These are phyloP conservation scores for Urophycis tenuis DNA, from an alignment of 2,797 vertebrate genomes.

Conservation along the genomic window DNA sequence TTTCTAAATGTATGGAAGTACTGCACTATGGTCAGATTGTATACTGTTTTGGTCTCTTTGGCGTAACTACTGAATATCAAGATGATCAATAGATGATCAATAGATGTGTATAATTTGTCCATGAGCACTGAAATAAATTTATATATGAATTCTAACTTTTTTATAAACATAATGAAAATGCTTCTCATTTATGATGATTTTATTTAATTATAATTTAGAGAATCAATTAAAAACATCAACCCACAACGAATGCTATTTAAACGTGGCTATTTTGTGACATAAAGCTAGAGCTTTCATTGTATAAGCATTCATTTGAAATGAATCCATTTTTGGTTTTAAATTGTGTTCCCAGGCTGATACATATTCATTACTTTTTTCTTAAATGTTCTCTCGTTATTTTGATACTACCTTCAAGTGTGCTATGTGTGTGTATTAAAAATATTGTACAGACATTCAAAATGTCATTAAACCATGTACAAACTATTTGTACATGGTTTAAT, in stretches of 20 bases:
- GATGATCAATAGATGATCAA: neutral
- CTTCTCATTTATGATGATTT: neutral
- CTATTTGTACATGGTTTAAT: neutral
- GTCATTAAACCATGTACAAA: neutral
- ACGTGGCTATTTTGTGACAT: neutral
- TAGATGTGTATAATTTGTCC: neutral
- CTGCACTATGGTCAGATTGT: neutral
- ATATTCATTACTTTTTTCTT: too few species aligned
- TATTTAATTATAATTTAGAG: neutral
- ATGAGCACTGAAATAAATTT: neutral
- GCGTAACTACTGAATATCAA: neutral
- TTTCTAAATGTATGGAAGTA: constrained; percentile 13
- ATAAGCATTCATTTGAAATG: neutral
- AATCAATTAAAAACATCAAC: neutral
- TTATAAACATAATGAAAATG: neutral
- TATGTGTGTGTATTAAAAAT: neutral
- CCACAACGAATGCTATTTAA: neutral
- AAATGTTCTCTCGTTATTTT: too few species aligned
- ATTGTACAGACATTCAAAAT: neutral
- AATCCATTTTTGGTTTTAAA: neutral
- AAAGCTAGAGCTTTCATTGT: neutral
- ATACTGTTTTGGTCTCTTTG: neutral
- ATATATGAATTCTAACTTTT: neutral
- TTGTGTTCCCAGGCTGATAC: neutral
- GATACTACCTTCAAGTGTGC: too few species aligned